Conservation (phyloP, 2,113 vertebrate species). For the Pomatostomus ruficeps region DNA sequence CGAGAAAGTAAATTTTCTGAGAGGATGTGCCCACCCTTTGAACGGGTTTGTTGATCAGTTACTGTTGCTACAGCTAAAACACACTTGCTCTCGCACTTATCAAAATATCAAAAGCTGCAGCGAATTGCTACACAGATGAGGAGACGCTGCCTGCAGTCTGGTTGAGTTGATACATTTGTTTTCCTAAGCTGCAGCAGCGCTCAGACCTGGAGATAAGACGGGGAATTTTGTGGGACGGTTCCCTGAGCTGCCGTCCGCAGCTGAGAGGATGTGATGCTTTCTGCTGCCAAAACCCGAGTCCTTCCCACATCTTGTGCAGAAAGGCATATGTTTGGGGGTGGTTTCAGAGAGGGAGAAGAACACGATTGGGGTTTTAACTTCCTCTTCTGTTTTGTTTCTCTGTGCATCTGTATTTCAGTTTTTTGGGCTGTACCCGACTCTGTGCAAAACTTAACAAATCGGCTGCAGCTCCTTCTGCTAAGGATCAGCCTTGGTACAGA, state of each 20-base stretch:
- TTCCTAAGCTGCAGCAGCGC: neutral
- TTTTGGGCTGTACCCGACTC: neutral
- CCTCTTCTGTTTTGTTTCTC: conserved; percentile 26
- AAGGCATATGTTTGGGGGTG: conserved; percentile 42
- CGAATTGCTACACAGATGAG: neutral
- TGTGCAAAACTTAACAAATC: neutral
- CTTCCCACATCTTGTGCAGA: conserved; percentile 8
- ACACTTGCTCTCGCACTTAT: neutral
- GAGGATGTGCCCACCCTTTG: neutral
- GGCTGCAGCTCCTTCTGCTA: neutral
- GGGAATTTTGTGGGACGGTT: neutral
- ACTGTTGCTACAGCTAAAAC: neutral
- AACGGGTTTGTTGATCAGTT: neutral
- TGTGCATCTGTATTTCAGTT: conserved; percentile 21
- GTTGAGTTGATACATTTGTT: neutral
- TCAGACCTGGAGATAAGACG: accelerated
- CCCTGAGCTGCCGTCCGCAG: neutral
- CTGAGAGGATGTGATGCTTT: neutral
- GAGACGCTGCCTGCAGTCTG: neutral
- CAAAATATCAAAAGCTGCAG: neutral
- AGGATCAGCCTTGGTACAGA: conserved; percentile 20
- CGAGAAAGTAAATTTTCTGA: neutral
- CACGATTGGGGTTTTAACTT: neutral
- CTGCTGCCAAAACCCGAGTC: neutral
- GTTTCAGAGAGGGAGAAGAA: conserved; percentile 1